Percentiles rank a stretch among this genome's conserved stretches.
Conservation (phyloP, 2,113 vertebrate genomes). For the Lophotis ruficrista region DNA sequence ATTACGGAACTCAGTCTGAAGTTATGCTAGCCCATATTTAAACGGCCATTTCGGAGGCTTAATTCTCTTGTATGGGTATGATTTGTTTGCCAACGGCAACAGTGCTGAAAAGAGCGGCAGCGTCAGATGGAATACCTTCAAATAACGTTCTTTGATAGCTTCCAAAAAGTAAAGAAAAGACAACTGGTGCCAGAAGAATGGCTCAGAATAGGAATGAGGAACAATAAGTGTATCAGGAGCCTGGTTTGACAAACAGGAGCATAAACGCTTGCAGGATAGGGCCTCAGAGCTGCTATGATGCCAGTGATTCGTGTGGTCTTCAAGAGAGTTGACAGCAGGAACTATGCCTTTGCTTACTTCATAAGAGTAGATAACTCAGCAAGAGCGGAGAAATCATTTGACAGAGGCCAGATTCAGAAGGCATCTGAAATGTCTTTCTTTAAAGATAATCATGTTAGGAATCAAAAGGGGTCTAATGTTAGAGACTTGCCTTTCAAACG, state of each 20-base stretch:
- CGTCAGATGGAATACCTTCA: slow-evolving; percentile 41
- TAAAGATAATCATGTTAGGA: slow-evolving; percentile 79
- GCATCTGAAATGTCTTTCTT: slow-evolving; percentile 75
- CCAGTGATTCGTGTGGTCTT: slow-evolving; percentile 52
- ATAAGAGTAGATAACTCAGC: slow-evolving; percentile 72
- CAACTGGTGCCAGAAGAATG: slow-evolving; percentile 5
- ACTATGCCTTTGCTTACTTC: slow-evolving; percentile 67
- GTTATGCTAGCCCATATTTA: slow-evolving; percentile 3
- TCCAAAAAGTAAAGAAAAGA: slow-evolving; percentile 36
- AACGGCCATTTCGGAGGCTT: not conserved
- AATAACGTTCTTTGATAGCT: not conserved
- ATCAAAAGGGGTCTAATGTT: slow-evolving; percentile 79
- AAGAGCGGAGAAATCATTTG: slow-evolving; percentile 72
- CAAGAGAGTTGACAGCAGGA: slow-evolving; percentile 66
- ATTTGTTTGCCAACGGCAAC: slow-evolving; percentile 45
- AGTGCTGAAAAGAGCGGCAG: not conserved
- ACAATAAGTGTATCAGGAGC: not conserved
- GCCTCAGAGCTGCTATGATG: not conserved
- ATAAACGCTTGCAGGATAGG: not conserved
- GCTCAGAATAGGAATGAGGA: slow-evolving; percentile 20
- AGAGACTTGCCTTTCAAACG: slow-evolving; percentile 79
- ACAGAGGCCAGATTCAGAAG: slow-evolving; percentile 78
- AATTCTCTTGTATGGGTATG: not conserved
- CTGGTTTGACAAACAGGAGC: slow-evolving; percentile 4
- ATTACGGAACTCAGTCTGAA: slow-evolving; percentile 24